Evolutionary conservation across 1,140 invertebrate species (phyloP).

Genomic region (Meloidogyne chitwoodi): DNA sequence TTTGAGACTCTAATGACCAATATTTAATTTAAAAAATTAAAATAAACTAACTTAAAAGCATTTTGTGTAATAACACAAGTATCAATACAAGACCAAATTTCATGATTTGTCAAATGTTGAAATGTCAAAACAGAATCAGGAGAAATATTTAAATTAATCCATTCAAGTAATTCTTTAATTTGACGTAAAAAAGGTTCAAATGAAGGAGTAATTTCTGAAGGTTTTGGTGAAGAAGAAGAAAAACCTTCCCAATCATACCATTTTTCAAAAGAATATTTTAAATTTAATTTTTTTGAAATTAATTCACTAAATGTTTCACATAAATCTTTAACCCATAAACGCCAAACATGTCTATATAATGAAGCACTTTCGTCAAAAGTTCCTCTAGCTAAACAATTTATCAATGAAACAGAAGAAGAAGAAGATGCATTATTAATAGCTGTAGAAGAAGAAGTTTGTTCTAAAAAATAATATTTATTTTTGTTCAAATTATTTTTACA

Average conservation of each 20-base stretch:
- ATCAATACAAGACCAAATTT: slow-evolving; percentile 34
- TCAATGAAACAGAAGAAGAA: background rate
- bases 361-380: slow-evolving; percentile 38
- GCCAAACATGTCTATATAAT: slow-evolving; percentile 43
- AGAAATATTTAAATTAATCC: slow-evolving; percentile 34
- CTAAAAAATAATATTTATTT: too few relatives aligned
- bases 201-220: slow-evolving; percentile 33
- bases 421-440: too few relatives aligned
- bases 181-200: slow-evolving; percentile 28
- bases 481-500: too few relatives aligned
- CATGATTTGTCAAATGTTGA: slow-evolving; percentile 39
- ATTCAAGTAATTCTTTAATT: slow-evolving; percentile 25
- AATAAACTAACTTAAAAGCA: slow-evolving; percentile 30
- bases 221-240: slow-evolving; percentile 17
- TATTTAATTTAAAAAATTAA: too few relatives aligned
- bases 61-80: slow-evolving; percentile 21
- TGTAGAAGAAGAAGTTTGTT: slow-evolving; percentile 5
- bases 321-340: slow-evolving; percentile 27
- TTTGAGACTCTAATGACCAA: background rate
- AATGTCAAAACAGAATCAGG: slow-evolving; percentile 34
- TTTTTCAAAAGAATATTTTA: slow-evolving; percentile 20
- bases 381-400: slow-evolving; percentile 22
- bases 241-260: slow-evolving; percentile 12
- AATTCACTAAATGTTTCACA: slow-evolving; percentile 27
- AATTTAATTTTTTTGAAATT: slow-evolving; percentile 24